Percentiles rank a stretch among this genome's conserved stretches.
Conservation (phyloP, 2,797 vertebrate genomes). For the Eupleurogrammus muticus region DNA sequence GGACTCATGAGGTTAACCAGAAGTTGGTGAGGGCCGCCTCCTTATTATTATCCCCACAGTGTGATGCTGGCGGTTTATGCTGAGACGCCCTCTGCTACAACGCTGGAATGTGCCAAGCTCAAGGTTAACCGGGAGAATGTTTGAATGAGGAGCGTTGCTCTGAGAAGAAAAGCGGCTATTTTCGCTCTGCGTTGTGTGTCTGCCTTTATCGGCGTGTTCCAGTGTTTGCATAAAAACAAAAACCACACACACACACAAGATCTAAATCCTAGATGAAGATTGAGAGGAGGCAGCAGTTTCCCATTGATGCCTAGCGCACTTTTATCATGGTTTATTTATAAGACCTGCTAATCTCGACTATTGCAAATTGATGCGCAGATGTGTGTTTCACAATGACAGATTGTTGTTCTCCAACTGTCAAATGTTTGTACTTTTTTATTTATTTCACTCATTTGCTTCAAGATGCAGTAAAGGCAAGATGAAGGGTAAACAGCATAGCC, state of each 20-base stretch:
- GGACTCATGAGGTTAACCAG: conserved; percentile 6
- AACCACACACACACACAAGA: conserved; percentile 11
- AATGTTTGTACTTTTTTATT: background rate
- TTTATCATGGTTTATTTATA: conserved; percentile 3
- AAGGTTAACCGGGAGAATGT: conserved; percentile 58
- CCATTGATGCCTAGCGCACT: background rate
- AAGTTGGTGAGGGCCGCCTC: conserved; percentile 18
- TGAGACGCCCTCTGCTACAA: conserved; percentile 35
- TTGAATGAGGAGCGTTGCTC: conserved; percentile 36
- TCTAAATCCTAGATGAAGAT: conserved; percentile 24
- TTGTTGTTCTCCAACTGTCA: background rate
- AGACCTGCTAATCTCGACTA: conserved; percentile 3
- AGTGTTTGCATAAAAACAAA: conserved; percentile 13
- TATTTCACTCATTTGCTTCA: no score
- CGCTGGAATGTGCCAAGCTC: conserved; percentile 41
- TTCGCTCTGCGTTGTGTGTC: conserved; percentile 9
- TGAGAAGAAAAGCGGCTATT: conserved; percentile 37
- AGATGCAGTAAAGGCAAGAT: background rate
- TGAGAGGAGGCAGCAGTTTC: background rate
- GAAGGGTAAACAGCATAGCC: no score
- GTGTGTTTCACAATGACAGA: background rate
- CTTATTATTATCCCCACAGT: conserved; percentile 42
- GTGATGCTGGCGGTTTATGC: conserved; percentile 40
- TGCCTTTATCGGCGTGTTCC: conserved; percentile 28
- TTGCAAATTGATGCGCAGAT: no score